Percentiles rank a stretch among this genome's conserved stretches.
Conservation (phyloP, 2,113 vertebrate genomes). For the Pelecanus crispus region DNA sequence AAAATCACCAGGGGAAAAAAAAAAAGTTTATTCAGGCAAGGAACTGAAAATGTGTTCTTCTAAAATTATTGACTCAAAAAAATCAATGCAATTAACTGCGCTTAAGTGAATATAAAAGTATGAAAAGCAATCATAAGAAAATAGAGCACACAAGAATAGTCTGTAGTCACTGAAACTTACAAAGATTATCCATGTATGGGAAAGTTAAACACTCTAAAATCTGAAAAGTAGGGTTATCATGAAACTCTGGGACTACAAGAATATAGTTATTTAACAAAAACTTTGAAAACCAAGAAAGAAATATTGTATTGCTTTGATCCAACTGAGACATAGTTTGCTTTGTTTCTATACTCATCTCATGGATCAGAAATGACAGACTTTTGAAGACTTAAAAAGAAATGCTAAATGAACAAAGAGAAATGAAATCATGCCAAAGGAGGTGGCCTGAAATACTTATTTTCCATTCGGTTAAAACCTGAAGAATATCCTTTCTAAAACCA, state of each 20-base stretch:
- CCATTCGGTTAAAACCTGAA: neutral
- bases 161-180: constrained; percentile 25
- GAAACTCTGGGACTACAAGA: neutral
- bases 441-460: neutral
- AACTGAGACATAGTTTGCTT: neutral
- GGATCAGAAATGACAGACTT: neutral
- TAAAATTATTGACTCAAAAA: constrained; percentile 10
- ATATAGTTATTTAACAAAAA: neutral
- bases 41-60: neutral
- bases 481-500: neutral
- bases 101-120: constrained; percentile 11
- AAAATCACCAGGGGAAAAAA: neutral
- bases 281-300: neutral
- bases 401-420: constrained; percentile 26
- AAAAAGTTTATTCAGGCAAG: neutral
- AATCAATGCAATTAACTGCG: constrained; percentile 50
- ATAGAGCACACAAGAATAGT: neutral
- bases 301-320: neutral
- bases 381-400: constrained; percentile 20
- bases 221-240: neutral
- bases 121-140: constrained; percentile 26
- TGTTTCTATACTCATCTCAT: neutral
- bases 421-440: neutral
- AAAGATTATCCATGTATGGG: neutral
- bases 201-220: neutral